A percentile compares a stretch with the other conserved stretches of the same genome.
phyloP scores from a whole-genome alignment of 2,888 invertebrate genomes.

The Ichneumoninae sp. region DNA sequence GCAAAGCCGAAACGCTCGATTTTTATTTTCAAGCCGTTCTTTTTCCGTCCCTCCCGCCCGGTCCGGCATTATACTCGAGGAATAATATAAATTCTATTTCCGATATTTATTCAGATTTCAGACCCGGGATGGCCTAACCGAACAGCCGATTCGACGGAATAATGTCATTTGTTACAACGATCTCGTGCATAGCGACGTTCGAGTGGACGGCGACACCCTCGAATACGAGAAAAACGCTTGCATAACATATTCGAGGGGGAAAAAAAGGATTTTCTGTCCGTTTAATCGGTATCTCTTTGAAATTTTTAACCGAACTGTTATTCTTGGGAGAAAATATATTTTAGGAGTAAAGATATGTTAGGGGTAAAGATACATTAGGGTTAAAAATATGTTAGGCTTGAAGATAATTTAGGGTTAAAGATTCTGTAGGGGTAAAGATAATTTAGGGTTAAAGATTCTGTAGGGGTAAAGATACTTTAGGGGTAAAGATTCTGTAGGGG shows the following conservation, averaged over 20 bases:
- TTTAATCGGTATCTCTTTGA: neutral
- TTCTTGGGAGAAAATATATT: neutral
- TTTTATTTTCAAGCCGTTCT: constrained; percentile 33
- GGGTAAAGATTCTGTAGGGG: too few species aligned
- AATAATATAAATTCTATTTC: constrained; percentile 53
- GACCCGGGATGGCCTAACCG: constrained; percentile 6
- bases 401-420: too few species aligned
- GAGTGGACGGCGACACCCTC: constrained; percentile 3
- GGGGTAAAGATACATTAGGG: too few species aligned
- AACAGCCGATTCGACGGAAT: constrained; percentile 33
- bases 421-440: too few species aligned
- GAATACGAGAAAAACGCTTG: neutral
- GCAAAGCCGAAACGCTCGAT: constrained; percentile 42
- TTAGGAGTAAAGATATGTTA: neutral
- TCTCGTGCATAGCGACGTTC: neutral
- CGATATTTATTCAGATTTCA: constrained; percentile 56
- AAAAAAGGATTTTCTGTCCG: neutral
- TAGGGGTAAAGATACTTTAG: too few species aligned
- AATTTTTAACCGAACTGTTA: neutral
- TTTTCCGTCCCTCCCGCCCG: neutral
- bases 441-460: too few species aligned
- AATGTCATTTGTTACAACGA: constrained; percentile 31
- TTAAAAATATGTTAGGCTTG: too few species aligned
- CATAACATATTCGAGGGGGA: neutral
- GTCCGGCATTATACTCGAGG: neutral